Conservation (phyloP, 2,113 vertebrate species). For the Lophochroa leadbeateri region DNA sequence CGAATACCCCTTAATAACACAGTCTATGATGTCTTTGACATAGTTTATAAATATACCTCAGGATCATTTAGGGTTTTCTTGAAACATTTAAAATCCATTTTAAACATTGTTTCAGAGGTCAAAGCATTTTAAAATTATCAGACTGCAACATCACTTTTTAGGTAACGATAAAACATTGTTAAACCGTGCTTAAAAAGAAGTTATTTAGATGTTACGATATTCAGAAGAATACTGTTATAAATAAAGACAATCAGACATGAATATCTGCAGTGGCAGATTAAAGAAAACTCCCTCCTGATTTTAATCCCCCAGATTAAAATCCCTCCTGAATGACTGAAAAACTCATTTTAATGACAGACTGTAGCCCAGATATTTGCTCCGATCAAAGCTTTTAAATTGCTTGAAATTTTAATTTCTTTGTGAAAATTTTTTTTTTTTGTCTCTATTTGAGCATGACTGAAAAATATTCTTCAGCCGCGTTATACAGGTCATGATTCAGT, state of each 20-base stretch:
- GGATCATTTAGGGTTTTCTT: not conserved
- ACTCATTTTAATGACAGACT: not conserved
- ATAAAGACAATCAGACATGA: not conserved
- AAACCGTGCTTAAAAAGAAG: not conserved
- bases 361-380: not conserved
- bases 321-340: not conserved
- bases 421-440: not conserved
- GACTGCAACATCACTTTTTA: not conserved
- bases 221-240: not conserved
- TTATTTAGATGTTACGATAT: constrained; percentile 13
- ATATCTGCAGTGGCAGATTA: not conserved
- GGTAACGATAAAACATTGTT: not conserved
- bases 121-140: not conserved
- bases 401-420: not conserved
- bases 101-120: not conserved
- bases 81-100: not conserved
- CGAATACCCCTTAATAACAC: not conserved
- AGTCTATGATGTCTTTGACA: not conserved
- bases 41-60: not conserved
- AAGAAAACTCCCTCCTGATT: not conserved
- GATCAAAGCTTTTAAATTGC: not conserved
- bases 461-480: not conserved
- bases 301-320: not conserved
- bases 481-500: not conserved
- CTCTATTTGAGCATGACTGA: not conserved